Evolutionary conservation across 1,140 invertebrate species (phyloP).

Genomic region (Zaprionus lachaisei): DNA sequence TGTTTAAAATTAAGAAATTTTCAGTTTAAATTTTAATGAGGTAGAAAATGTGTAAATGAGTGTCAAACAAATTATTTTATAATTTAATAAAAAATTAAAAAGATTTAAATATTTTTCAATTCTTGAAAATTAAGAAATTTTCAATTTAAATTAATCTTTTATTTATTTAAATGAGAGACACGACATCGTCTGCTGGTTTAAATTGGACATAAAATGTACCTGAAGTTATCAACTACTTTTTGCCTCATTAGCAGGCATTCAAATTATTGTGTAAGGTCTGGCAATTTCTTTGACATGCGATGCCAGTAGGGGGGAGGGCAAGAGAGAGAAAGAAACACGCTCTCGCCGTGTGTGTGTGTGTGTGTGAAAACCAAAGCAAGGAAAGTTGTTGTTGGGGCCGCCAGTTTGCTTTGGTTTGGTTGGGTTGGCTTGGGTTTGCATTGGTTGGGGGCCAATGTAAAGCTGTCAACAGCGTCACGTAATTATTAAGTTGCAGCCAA

Average conservation of each 20-base stretch:
- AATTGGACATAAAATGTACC: not conserved
- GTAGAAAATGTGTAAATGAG: too few relatives aligned
- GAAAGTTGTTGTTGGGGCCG: slow-evolving; percentile 11
- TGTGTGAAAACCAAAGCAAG: slow-evolving; percentile 9
- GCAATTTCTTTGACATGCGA: slow-evolving; percentile 46
- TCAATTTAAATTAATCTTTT: not conserved
- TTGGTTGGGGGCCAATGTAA: slow-evolving; percentile 24
- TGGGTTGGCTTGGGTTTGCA: not conserved
- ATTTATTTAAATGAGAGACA: not conserved
- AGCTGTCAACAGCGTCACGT: slow-evolving; percentile 67
- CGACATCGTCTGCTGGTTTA: not conserved
- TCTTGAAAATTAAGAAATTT: not conserved
- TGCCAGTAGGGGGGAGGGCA: not conserved
- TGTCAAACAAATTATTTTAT: too few relatives aligned
- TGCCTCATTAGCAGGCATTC: slow-evolving; percentile 53
- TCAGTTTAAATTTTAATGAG: too few relatives aligned
- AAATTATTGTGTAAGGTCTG: slow-evolving; percentile 31
- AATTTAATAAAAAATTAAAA: too few relatives aligned
- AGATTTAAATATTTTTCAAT: too few relatives aligned
- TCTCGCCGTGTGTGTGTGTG: not conserved
- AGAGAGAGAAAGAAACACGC: not conserved
- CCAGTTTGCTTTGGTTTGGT: not conserved
- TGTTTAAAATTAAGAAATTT: too few relatives aligned
- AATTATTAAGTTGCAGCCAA: slow-evolving; percentile 65
- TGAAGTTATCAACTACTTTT: slow-evolving; percentile 23